Evolutionary conservation across 2,797 vertebrate genomes (phyloP).

Genomic region (Coregonus sp.): DNA sequence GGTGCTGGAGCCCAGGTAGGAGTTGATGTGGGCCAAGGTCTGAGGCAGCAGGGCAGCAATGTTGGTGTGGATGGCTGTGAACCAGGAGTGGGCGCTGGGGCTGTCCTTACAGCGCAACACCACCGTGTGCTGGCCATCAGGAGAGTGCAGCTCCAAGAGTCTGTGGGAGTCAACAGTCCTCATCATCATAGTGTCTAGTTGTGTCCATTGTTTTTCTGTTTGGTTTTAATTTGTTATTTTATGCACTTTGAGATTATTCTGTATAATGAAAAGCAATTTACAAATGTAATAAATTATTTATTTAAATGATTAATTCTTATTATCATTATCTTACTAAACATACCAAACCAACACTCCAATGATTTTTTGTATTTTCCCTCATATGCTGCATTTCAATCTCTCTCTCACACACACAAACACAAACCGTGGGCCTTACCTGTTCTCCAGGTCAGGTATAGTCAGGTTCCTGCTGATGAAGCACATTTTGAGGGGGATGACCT

Average conservation of each 20-base stretch:
- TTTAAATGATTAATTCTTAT: no score
- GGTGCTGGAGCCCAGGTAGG: slow-evolving; percentile 80
- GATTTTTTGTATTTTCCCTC: neutral
- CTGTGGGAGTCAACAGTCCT: slow-evolving; percentile 59
- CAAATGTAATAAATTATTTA: no score
- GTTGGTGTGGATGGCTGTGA: slow-evolving; percentile 92
- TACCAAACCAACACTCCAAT: neutral
- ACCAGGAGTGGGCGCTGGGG: slow-evolving; percentile 89
- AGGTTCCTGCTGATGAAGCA: slow-evolving; percentile 93
- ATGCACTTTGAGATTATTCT: no score
- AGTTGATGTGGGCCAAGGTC: slow-evolving; percentile 87
- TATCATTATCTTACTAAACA: neutral
- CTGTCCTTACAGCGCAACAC: slow-evolving; percentile 93
- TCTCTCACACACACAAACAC: neutral
- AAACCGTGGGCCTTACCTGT: slow-evolving; percentile 76
- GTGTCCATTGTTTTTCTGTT: no score
- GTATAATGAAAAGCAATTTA: no score
- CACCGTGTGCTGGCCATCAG: slow-evolving; percentile 90
- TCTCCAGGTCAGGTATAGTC: slow-evolving; percentile 95
- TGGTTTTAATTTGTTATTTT: no score
- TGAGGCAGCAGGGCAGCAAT: slow-evolving; percentile 91
- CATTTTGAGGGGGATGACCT: slow-evolving; percentile 95
- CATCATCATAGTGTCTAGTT: neutral
- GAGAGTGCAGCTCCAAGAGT: slow-evolving; percentile 93
- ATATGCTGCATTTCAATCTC: neutral